phyloP scores from a whole-genome alignment of 2,797 vertebrate genomes.

The Paedocypris micromegethes region DNA sequence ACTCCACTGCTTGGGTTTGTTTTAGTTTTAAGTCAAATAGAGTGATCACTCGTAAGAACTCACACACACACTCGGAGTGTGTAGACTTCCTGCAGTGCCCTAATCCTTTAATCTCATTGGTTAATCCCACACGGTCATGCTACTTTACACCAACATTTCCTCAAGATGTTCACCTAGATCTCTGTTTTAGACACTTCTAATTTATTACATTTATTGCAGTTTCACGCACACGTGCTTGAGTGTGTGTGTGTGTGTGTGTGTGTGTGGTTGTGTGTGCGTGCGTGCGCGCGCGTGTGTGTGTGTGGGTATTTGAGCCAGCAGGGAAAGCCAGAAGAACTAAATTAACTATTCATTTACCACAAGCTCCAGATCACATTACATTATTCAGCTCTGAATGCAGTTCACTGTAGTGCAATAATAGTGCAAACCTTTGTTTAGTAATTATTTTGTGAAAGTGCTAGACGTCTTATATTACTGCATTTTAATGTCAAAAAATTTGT shows the following conservation, averaged over 20 bases:
- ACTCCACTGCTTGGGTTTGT: not conserved
- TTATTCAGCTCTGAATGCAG: conserved; percentile 5
- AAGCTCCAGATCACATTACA: conserved; percentile 20
- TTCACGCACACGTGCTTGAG: too few relatives aligned
- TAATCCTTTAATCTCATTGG: conserved; percentile 73
- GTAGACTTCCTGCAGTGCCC: conserved; percentile 50
- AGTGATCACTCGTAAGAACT: conserved; percentile 2
- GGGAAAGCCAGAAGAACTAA: conserved; percentile 29
- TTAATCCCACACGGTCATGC: conserved; percentile 66
- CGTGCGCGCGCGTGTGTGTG: not conserved
- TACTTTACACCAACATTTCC: conserved; percentile 57
- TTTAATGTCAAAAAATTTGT: too few relatives aligned
- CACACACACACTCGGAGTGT: conserved; percentile 29
- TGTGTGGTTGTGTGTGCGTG: conserved; percentile 34
- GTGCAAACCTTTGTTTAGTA: too few relatives aligned
- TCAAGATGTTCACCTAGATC: not conserved
- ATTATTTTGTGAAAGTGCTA: too few relatives aligned
- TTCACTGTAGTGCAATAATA: not conserved
- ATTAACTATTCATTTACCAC: conserved; percentile 38
- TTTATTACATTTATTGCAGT: too few relatives aligned
- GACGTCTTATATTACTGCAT: too few relatives aligned
- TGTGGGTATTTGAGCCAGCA: conserved; percentile 31
- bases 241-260: conserved; percentile 5
- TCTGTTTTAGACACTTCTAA: too few relatives aligned
- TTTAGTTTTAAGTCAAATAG: not conserved